These are phyloP conservation scores for Lycaon pictus DNA, from an alignment of 2,113 vertebrate genomes.

Conservation along the genomic window DNA sequence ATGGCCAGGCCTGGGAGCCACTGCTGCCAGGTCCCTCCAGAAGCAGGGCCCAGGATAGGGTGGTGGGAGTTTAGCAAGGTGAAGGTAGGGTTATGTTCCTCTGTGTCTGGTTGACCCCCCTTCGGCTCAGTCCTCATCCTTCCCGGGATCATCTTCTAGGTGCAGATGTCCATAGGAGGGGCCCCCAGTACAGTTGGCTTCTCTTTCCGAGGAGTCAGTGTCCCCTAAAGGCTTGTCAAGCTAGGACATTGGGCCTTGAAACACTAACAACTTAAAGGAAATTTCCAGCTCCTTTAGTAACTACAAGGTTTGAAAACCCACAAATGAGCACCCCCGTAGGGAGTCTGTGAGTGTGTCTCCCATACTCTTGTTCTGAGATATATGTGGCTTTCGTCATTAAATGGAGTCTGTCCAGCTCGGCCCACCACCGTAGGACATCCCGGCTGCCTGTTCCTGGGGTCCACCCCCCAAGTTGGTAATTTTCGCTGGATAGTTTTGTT, in stretches of 20 bases:
- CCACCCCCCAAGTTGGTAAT: too few relatives aligned
- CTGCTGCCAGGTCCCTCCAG: not conserved
- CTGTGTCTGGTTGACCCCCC: rapidly evolving
- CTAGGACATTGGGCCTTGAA: not conserved
- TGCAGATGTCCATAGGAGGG: not conserved
- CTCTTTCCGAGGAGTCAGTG: not conserved
- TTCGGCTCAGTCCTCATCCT: not conserved
- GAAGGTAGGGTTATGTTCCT: not conserved
- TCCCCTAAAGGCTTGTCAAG: not conserved
- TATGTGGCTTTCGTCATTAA: not conserved
- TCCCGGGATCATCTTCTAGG: rapidly evolving
- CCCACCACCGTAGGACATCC: rapidly evolving
- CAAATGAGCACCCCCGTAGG: not conserved
- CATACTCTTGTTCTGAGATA: not conserved
- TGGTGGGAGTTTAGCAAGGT: not conserved
- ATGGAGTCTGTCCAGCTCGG: not conserved
- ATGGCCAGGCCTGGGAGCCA: not conserved
- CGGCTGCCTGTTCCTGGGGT: rapidly evolving
- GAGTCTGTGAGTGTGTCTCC: not conserved
- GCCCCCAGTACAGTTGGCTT: not conserved
- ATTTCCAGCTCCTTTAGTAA: not conserved
- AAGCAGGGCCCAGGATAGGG: not conserved
- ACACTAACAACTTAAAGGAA: not conserved
- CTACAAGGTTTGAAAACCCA: not conserved
- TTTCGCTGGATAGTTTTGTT: not conserved